Evolutionary conservation across 1,140 invertebrate species (phyloP), one percentile per base, ranked within the genome.

Genomic region (Zaprionus kolodkinae): DNA sequence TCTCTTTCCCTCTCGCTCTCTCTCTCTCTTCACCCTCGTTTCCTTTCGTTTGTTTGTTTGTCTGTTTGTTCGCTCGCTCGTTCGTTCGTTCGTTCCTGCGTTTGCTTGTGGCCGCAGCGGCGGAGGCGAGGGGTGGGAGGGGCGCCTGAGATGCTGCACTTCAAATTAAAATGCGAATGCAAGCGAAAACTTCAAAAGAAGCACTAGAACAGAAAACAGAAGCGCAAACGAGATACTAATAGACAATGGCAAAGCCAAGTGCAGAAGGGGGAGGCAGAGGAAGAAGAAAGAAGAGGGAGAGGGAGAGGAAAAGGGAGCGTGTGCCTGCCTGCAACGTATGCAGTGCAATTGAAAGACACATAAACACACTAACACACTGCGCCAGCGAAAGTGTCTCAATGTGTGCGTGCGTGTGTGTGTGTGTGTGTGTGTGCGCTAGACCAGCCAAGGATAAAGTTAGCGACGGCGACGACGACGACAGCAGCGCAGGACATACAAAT

Each of bases 171-270:
- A 88, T 88, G 85, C 85, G 85, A 87, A 89, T 88, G 85, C 85
- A 84, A 88, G 85, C 85, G 84, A 87, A 88, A 88, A 89, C 85
- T 89, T 88, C 85, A 88, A 88, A 88, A 88, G 85, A 88, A 89
- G 86, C 85, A 85, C 81, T 89, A 89, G 85, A 85, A 88, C 85
- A 89, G 85, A 88, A 88, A 89, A 81, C 76, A 89, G 81, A 89
- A 88, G 86, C 85, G 85, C 81, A 88, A 88, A 89, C 84, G 84
- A 88, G 85, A 88, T 88, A 89, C 85, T 88, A 88, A 88, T 89
- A 88, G 85, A 88, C 85, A 88, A 88, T 88, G 85, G 68, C 78
- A 76, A 81, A 89, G 56, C 43, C 63, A 67, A 72, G 61, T 54
- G 52, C 12, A 30, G 27, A 30, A 3, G 27, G 1, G 3, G 27